These are phyloP conservation scores for Meganola albula DNA, from an alignment of 2,888 invertebrate species.

Conservation along the genomic window DNA sequence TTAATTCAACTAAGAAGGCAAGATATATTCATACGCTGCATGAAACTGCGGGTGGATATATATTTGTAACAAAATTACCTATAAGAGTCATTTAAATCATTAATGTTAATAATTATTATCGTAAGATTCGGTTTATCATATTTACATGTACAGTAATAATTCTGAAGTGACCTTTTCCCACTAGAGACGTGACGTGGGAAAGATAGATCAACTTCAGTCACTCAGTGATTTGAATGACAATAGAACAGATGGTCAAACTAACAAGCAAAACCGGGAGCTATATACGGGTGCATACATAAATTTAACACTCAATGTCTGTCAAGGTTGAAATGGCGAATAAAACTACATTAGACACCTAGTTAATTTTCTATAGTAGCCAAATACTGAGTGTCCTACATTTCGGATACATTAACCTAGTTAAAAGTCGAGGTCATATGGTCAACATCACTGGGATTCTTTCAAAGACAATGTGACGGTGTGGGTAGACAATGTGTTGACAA, in stretches of 20 bases:
- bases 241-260: constrained; percentile 27
- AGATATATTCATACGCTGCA: too few relatives aligned
- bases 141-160: too few relatives aligned
- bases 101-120: too few relatives aligned
- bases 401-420: constrained; percentile 67
- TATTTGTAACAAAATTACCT: constrained; percentile 16
- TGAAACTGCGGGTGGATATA: too few relatives aligned
- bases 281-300: constrained; percentile 37
- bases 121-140: too few relatives aligned
- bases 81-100: too few relatives aligned
- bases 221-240: constrained; percentile 30
- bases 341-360: constrained; percentile 33
- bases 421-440: constrained; percentile 50
- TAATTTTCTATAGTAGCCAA: constrained; percentile 46
- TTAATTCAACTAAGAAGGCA: too few relatives aligned
- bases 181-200: constrained; percentile 29
- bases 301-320: constrained; percentile 39
- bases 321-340: constrained; percentile 44
- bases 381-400: constrained; percentile 56
- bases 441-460: constrained; percentile 42
- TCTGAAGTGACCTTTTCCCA: constrained; percentile 18
- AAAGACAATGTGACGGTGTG: constrained; percentile 19
- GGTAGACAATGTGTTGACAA: constrained; percentile 21
- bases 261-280: constrained; percentile 21
- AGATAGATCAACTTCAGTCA: constrained; percentile 13